Evolutionary conservation across 2,888 invertebrate genomes (phyloP), one percentile per base, ranked within the genome.

Genomic region (Perizoma affinitatum): DNA sequence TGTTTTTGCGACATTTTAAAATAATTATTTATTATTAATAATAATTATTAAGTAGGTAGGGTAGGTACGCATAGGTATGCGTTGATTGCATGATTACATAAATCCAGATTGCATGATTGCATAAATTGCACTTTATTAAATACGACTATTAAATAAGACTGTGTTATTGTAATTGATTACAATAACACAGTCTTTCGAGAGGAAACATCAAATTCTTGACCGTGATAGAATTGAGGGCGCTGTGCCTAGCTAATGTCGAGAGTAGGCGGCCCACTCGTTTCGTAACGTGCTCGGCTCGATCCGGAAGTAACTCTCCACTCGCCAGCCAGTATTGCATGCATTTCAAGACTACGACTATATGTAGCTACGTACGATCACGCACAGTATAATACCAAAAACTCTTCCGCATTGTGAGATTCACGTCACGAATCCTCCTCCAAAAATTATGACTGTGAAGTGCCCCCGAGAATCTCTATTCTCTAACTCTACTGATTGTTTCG

Each of bases 281-380:
- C 63, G 55, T 63, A 63, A 63, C 50, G 9, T 41, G 11, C 45
- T 35, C 58, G 44, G 22, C 22, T 22, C 1, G 1, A 67, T 54
- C 65, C 67, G 69, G 69, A 69, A 67, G 69, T 65, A 62, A 57
- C 60, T 61, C 42, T 58, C 53, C 47, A 57, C 60, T 61, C 42
- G 60, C 53, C 47, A 54, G 48, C 35, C 53, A 50, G 54, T 57
- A 57, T 60, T 62, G 61, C 64, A 63, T 60, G 63, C 63, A 61
- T 58, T 55, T 63, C 60, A 61, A 61, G 51, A 62, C 22, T 22
- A 22, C 22, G 22, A 22, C 22, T 22, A 22, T 22, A 22, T 22
- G 50, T 49, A 11, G 45, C 35, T 60, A 47, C 45, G 42, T 63
- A 51, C 52, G 61, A 62, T 63, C 67, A 67, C 65, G 68, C 63